A percentile compares a stretch with the other conserved stretches of the same genome.
These are phyloP conservation scores for Pipa parva DNA, from an alignment of 2,113 vertebrate genomes.

Conservation along the genomic window DNA sequence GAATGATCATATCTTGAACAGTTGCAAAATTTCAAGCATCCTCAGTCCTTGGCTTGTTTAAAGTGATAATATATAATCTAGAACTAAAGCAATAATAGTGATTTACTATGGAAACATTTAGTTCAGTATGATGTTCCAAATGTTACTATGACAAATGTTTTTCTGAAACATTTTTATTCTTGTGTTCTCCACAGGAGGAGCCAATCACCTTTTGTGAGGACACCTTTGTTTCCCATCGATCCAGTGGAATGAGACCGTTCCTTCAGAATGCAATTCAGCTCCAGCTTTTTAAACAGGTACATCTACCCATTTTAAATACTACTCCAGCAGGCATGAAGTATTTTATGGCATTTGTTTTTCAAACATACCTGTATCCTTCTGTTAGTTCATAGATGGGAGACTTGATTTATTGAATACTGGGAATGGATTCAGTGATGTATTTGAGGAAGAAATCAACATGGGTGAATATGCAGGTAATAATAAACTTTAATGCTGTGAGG, in stretches of 20 bases:
- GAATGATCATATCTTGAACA: no score
- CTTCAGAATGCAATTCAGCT: slow-evolving; percentile 93
- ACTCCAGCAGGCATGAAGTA: neutral
- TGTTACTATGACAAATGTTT: neutral
- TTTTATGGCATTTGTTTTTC: no score
- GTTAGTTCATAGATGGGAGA: slow-evolving; percentile 91
- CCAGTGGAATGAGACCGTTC: slow-evolving; percentile 89
- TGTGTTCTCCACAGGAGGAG: slow-evolving; percentile 70
- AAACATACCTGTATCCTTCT: neutral
- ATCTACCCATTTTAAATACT: neutral
- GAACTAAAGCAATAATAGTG: no score
- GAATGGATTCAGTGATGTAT: slow-evolving; percentile 92
- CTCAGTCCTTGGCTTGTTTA: no score
- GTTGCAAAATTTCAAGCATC: no score
- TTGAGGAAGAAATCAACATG: slow-evolving; percentile 95
- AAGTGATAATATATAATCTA: no score
- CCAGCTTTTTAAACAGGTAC: slow-evolving; percentile 95
- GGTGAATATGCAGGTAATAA: slow-evolving; percentile 87
- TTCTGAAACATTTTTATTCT: neutral
- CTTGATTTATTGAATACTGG: slow-evolving; percentile 90
- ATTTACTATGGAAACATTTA: no score
- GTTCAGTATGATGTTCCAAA: no score
- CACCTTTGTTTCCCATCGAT: slow-evolving; percentile 85
- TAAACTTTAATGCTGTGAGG: neutral
- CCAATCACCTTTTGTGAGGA: slow-evolving; percentile 94